Evolutionary conservation across 2,797 vertebrate genomes (phyloP), one percentile per base, ranked within the genome.

Genomic region (Semaprochilodus insignis): DNA sequence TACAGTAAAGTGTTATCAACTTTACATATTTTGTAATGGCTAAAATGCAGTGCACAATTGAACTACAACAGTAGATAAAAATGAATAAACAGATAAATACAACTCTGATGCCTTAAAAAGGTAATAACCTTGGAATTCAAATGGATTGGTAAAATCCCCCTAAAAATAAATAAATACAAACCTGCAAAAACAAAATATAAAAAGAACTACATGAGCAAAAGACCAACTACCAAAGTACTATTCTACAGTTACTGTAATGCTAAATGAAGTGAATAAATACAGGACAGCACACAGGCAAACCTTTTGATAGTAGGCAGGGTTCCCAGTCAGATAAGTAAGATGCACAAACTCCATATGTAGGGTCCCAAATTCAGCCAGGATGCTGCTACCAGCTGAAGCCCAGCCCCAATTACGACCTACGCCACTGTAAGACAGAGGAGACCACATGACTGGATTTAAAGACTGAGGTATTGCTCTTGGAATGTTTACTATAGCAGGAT

Each of bases 281-380:
- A 36, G 31, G 3, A 17, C 19, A 7, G 7, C 55, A 60, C 57
- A 60, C 59, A 36, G 17, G 4, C 23, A 19, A 77, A 99, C 98
- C 96, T 99, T 99, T 88, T 97, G 97, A 91, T 97, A 98, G 92
- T 99, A 99, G 36, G 95, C 92, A 0, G 97, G 95, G 77, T 99
- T 97, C 52, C 98, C 98, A 1, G 98, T 99, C 91, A 99, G 93
- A 92, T 99, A 99, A 76, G 96, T 98, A 83, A 99, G 96, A 87
- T 99, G 98, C 59, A 99, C 98, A 92, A 99, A 99, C 93, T 99
- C 98, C 97, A 99, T 97, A 83, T 99, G 98, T 1, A 99, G 94
- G 0, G 98, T 99, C 76, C 98, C 98, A 78, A 99, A 99, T 91
- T 99, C 98, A 6, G 98, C 97, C 2, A 99, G 93, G 91, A 99